A percentile compares a stretch with the other conserved stretches of the same genome.
phyloP scores from a whole-genome alignment of 2,888 invertebrate genomes.

The Hirtodrosophila cameraria region DNA sequence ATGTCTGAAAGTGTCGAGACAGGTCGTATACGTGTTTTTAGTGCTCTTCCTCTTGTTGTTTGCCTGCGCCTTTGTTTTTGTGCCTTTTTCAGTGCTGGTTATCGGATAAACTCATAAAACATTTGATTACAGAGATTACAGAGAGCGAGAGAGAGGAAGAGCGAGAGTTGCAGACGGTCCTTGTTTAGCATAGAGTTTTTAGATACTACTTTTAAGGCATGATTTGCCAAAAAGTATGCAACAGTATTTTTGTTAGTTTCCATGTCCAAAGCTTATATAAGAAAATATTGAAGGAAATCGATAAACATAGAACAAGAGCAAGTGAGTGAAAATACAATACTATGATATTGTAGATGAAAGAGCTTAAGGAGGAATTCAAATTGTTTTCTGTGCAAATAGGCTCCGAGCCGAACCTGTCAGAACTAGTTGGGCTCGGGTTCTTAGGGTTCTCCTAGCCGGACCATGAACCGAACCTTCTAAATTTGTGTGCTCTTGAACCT shows the following conservation, averaged over 20 bases:
- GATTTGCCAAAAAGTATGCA: too few relatives aligned
- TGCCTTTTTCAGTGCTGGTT: slow-evolving; percentile 53
- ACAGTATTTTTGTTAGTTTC: too few relatives aligned
- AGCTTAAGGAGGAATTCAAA: too few relatives aligned
- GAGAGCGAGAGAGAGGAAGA: slow-evolving; percentile 8
- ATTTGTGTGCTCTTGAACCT: too few relatives aligned
- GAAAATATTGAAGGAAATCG: not conserved
- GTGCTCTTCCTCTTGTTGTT: slow-evolving; percentile 20
- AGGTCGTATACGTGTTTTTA: slow-evolving; percentile 72
- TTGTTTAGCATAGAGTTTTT: slow-evolving; percentile 1
- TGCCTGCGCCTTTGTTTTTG: slow-evolving; percentile 25
- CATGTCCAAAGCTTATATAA: slow-evolving; percentile 4
- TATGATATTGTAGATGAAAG: too few relatives aligned
- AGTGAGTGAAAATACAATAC: not conserved
- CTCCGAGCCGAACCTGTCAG: too few relatives aligned
- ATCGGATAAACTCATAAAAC: slow-evolving; percentile 69
- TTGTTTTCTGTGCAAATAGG: too few relatives aligned
- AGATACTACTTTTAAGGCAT: too few relatives aligned
- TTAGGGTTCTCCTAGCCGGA: too few relatives aligned
- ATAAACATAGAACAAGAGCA: slow-evolving; percentile 1
- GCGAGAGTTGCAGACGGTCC: too few relatives aligned
- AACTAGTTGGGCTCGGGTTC: too few relatives aligned
- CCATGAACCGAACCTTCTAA: too few relatives aligned
- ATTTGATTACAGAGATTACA: slow-evolving; percentile 55
- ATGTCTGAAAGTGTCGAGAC: slow-evolving; percentile 58